Evolutionary conservation across 1,140 invertebrate genomes (phyloP).

Genomic region (Pseudomyrmex pallidus): DNA sequence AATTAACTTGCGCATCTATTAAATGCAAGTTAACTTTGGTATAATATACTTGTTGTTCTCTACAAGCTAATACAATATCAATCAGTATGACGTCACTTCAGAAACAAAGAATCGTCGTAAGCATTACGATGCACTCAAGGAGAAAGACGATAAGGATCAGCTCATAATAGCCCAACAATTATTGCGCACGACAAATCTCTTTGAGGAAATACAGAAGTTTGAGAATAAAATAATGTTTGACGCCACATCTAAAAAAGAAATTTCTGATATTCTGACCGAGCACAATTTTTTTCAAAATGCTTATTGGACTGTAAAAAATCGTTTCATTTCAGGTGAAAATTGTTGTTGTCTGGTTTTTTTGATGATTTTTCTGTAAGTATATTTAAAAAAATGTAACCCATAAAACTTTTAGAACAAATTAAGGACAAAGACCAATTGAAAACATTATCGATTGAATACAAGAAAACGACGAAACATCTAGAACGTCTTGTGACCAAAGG

Average conservation of each 20-base stretch:
- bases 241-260: constrained; percentile 41
- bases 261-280: constrained; percentile 69
- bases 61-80: constrained; percentile 30
- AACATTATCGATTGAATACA: constrained; percentile 70
- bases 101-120: constrained; percentile 69
- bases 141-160: constrained; percentile 75
- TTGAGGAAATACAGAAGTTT: constrained; percentile 72
- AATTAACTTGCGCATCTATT: not conserved
- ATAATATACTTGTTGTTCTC: not conserved
- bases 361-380: not conserved
- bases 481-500: constrained; percentile 33
- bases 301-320: constrained; percentile 68
- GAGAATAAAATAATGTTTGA: constrained; percentile 68
- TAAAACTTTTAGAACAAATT: constrained; percentile 70
- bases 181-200: constrained; percentile 63
- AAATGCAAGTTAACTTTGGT: constrained; percentile 16
- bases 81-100: constrained; percentile 38
- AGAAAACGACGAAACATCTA: constrained; percentile 47
- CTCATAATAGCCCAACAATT: constrained; percentile 73
- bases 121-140: constrained; percentile 70
- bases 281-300: constrained; percentile 67
- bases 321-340: constrained; percentile 66
- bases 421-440: constrained; percentile 71
- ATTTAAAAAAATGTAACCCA: not conserved
- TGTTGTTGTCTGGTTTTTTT: not conserved